These are phyloP conservation scores for Geopemphigus sp. DNA, from an alignment of 1,140 invertebrate genomes.

Conservation along the genomic window DNA sequence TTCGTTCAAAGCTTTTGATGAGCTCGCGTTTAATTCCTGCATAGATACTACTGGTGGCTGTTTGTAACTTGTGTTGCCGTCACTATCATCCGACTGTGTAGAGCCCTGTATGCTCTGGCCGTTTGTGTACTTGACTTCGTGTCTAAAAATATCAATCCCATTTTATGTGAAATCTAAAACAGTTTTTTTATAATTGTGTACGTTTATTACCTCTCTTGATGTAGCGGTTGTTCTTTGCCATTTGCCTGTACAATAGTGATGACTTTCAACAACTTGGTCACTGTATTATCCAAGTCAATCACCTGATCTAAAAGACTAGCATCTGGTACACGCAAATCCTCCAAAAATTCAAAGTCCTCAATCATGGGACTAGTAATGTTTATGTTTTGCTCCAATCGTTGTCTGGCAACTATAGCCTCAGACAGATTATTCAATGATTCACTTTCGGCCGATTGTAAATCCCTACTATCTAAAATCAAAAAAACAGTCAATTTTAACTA, in stretches of 20 bases:
- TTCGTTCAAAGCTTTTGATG: slow-evolving; percentile 38
- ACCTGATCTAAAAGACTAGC: slow-evolving; percentile 66
- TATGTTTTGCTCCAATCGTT: slow-evolving; percentile 58
- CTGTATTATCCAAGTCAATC: slow-evolving; percentile 71
- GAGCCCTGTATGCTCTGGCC: neutral
- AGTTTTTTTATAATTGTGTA: neutral
- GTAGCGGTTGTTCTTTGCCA: slow-evolving; percentile 57
- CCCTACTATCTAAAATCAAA: slow-evolving; percentile 42
- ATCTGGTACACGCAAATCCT: slow-evolving; percentile 54
- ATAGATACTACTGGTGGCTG: neutral
- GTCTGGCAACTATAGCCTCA: slow-evolving; percentile 63
- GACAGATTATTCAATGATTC: slow-evolving; percentile 68
- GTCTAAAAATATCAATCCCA: neutral
- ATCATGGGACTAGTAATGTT: slow-evolving; percentile 52
- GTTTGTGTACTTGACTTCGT: slow-evolving; percentile 22
- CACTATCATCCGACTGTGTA: slow-evolving; percentile 1
- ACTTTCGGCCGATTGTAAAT: slow-evolving; percentile 53
- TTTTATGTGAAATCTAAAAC: neutral
- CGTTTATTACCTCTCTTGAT: slow-evolving; percentile 9
- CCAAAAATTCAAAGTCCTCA: slow-evolving; percentile 56
- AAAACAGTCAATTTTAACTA: too few species aligned
- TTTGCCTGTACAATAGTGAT: slow-evolving; percentile 69
- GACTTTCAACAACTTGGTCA: slow-evolving; percentile 72
- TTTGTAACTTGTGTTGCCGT: slow-evolving; percentile 24
- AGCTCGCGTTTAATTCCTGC: slow-evolving; percentile 38